Evolutionary conservation across 2,113 vertebrate genomes (phyloP), one percentile per base, ranked within the genome.

Genomic region (Pandion haliaetus): DNA sequence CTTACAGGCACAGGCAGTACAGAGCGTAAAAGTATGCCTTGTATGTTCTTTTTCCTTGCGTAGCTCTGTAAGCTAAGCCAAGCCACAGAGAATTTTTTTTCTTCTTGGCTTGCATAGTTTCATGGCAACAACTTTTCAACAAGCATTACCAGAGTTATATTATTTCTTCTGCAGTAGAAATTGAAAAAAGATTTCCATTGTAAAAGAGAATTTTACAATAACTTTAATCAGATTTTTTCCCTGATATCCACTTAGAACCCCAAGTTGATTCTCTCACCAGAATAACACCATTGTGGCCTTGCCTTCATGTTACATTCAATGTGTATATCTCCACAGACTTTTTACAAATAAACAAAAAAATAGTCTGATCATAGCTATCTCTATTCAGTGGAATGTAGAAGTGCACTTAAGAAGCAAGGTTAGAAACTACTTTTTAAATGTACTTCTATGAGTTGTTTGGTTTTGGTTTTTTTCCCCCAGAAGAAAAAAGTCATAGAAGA

Each of bases 111-210:
- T 77, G 25, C 5, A 7, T 24, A 82, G 44, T 77, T 96, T 90
- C 54, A 66, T 57, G 50, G 28, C 49, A 92, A 77, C 45, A 63
- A 36, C 14, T 78, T 94, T 81, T 83, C 21, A 3, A 79, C 40
- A 57, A 69, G n/a, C 6, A 7, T 63, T 82, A 38, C 26, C 28
- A 59, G 32, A 63, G 16, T 67, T 15, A 8, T 4, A 42, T 31
- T 44, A 52, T 85, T 93, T 90, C 62, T 86, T 65, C n/a, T 80
- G 26, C 28, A 45, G 54, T 61, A 72, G 66, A 90, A 92, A 73
- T 4, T 31, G 42, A 69, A 80, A 63, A 92, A 78, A 52, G 2
- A 74, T 50, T 79, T 67, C 26, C 4, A n/a, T 32, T 78, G 18
- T 65, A 77, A 84, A 78, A 44, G 13, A 44, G 4, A 69, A n/a